phyloP scores from a whole-genome alignment of 2,797 vertebrate genomes.

The Apogon talboti region DNA sequence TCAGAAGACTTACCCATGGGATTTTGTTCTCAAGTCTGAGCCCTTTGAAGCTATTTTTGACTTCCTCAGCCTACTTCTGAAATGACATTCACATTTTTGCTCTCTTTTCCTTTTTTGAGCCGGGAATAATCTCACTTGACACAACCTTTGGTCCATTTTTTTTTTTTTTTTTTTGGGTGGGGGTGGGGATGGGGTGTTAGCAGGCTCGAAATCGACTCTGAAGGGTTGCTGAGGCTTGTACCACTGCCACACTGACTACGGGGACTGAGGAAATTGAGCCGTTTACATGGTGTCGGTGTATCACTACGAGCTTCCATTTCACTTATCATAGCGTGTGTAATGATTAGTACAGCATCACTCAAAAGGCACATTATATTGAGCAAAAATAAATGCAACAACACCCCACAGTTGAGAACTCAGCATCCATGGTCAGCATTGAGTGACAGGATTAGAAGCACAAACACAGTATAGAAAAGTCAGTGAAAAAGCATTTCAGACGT shows the following conservation, averaged over 20 bases:
- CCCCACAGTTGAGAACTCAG: background rate
- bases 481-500: slow-evolving; percentile 11
- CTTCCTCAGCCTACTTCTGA: slow-evolving; percentile 79
- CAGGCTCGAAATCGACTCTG: slow-evolving; percentile 29
- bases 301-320: background rate
- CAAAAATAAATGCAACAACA: background rate
- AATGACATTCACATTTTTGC: slow-evolving; percentile 74
- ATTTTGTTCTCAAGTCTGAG: slow-evolving; percentile 72
- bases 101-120: slow-evolving; percentile 63
- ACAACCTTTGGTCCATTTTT: slow-evolving; percentile 70
- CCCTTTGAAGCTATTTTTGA: slow-evolving; percentile 82
- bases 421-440: slow-evolving; percentile 19
- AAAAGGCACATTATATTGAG: slow-evolving; percentile 4
- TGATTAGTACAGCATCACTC: background rate
- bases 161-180: background rate
- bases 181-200: background rate
- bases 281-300: background rate
- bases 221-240: slow-evolving; percentile 30
- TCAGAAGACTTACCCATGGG: slow-evolving; percentile 69
- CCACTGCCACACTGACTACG: background rate
- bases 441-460: slow-evolving; percentile 2
- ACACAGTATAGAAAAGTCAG: slow-evolving; percentile 7
- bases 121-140: slow-evolving; percentile 68
- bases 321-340: background rate
- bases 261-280: slow-evolving; percentile 3